phyloP scores from a whole-genome alignment of 2,888 invertebrate species.

The Xiphydria camelus region DNA sequence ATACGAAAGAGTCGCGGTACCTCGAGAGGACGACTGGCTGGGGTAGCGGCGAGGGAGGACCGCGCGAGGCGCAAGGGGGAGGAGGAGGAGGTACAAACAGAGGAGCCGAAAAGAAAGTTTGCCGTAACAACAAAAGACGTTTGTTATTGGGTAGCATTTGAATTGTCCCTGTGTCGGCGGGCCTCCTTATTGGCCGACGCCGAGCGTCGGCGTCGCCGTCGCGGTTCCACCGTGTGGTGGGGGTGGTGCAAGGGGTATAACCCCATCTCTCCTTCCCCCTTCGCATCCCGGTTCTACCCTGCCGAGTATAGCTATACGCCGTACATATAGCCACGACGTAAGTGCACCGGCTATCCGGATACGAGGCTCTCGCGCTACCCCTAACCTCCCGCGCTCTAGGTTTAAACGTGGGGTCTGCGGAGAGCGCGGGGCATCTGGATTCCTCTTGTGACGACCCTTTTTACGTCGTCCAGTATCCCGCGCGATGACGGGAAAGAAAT shows the following conservation, averaged over 20 bases:
- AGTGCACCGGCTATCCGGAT: slow-evolving; percentile 43
- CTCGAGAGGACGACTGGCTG: slow-evolving; percentile 8
- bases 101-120: slow-evolving; percentile 49
- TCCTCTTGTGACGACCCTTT: slow-evolving; percentile 38
- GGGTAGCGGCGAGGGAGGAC: slow-evolving; percentile 7
- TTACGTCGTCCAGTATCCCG: slow-evolving; percentile 18
- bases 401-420: too few species aligned
- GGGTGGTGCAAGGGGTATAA: slow-evolving; percentile 37
- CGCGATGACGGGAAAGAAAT: slow-evolving; percentile 21
- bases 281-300: slow-evolving; percentile 9
- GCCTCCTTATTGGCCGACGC: slow-evolving; percentile 52
- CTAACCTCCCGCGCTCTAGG: slow-evolving; percentile 24
- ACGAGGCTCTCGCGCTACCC: slow-evolving; percentile 34
- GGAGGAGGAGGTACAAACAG: slow-evolving; percentile 42
- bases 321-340: slow-evolving; percentile 27
- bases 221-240: slow-evolving; percentile 43
- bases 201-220: slow-evolving; percentile 41
- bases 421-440: slow-evolving; percentile 8
- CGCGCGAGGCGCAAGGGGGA: slow-evolving; percentile 16
- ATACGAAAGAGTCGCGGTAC: slow-evolving; percentile 12
- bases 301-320: slow-evolving; percentile 5
- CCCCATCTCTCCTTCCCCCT: slow-evolving; percentile 24
- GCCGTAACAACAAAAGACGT: slow-evolving; percentile 57
- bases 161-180: slow-evolving; percentile 54
- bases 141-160: slow-evolving; percentile 58